phyloP scores from a whole-genome alignment of 2,797 vertebrate species.

The Myiotriccus ornatus region DNA sequence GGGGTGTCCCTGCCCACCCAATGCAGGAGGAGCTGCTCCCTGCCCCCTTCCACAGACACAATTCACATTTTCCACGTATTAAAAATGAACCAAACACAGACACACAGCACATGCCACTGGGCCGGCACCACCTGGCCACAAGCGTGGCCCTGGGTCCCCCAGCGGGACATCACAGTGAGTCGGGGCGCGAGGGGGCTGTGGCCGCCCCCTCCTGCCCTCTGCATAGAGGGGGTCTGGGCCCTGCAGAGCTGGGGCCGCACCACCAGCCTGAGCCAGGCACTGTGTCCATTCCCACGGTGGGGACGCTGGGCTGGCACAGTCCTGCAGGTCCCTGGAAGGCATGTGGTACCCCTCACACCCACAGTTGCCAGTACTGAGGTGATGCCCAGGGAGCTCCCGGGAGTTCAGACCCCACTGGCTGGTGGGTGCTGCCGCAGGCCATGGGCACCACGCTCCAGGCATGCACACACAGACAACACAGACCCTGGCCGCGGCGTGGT shows the following conservation, averaged over 20 bases:
- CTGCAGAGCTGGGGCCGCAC: accelerated
- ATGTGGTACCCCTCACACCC: neutral
- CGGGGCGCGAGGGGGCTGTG: neutral
- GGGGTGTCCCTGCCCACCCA: neutral
- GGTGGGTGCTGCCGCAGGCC: neutral
- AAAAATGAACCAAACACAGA: conserved; percentile 38
- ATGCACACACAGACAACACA: conserved; percentile 26
- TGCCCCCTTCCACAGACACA: neutral
- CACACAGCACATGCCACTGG: neutral
- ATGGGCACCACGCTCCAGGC: neutral
- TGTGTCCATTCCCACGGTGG: accelerated
- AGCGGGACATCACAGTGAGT: conserved; percentile 10
- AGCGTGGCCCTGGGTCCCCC: neutral
- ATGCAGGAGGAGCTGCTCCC: neutral
- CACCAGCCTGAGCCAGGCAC: neutral
- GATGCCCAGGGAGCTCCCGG: neutral
- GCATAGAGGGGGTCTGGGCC: conserved; percentile 10
- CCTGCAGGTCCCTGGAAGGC: neutral
- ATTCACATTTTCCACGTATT: conserved; percentile 49
- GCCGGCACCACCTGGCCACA: neutral
- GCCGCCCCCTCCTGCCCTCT: neutral
- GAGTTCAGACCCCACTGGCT: neutral
- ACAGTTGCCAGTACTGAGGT: neutral
- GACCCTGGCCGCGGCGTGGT: neutral
- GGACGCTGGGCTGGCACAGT: accelerated